Percentiles rank a stretch among this genome's conserved stretches.
Evolutionary conservation across 2,797 vertebrate genomes (phyloP).

Genomic region (Gymnodraco acuticeps): DNA sequence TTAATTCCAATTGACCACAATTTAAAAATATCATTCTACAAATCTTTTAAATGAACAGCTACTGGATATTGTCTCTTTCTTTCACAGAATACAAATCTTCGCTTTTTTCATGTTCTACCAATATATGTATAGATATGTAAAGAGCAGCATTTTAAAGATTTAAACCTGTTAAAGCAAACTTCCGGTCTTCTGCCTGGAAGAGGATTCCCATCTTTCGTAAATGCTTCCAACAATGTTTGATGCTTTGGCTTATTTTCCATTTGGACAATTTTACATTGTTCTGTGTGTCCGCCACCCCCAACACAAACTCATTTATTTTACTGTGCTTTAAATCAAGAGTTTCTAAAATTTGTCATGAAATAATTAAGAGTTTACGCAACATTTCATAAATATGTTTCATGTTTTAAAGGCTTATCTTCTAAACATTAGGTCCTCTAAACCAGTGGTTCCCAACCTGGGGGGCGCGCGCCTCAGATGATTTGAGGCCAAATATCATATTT

Average conservation of each 20-base stretch:
- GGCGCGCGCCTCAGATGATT: no score
- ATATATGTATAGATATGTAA: background rate
- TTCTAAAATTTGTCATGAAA: background rate
- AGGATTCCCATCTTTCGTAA: background rate
- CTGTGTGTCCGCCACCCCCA: background rate
- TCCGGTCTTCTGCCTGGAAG: background rate
- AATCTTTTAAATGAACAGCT: background rate
- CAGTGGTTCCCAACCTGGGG: no score
- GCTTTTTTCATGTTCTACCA: background rate
- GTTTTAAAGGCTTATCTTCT: background rate
- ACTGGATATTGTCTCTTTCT: background rate
- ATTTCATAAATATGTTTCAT: background rate
- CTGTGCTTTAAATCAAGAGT: background rate
- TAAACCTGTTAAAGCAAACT: background rate
- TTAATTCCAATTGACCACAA: background rate
- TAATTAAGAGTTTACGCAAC: background rate
- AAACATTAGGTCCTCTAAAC: background rate
- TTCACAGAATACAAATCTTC: background rate
- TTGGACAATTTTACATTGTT: background rate
- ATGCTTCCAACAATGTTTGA: no score
- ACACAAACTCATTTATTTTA: background rate
- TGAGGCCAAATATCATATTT: no score
- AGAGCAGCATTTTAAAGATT: background rate
- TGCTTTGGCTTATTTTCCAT: no score
- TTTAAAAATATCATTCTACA: background rate